Evolutionary conservation across 2,888 invertebrate species (phyloP).

Genomic region (Lordiphosa fenestrarum): DNA sequence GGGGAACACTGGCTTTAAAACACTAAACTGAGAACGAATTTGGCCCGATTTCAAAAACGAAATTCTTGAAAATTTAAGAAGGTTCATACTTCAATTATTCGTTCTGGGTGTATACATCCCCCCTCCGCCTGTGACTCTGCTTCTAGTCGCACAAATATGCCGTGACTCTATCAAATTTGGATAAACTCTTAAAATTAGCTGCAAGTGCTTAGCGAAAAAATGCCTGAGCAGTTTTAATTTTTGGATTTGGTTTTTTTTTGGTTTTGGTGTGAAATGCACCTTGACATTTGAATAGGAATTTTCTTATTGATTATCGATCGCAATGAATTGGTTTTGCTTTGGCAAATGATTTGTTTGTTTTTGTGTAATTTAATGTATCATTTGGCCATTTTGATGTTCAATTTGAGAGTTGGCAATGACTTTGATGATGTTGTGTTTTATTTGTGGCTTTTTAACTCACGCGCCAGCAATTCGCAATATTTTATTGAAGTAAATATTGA

Average conservation of each 20-base stretch:
- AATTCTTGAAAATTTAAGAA: no score
- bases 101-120: no score
- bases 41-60: no score
- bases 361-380: constrained; percentile 40
- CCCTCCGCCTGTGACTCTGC: background rate
- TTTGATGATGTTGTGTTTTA: constrained; percentile 19
- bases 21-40: no score
- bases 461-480: constrained; percentile 9
- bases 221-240: constrained; percentile 7
- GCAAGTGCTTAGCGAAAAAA: constrained; percentile 40
- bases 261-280: constrained; percentile 65
- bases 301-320: constrained; percentile 56
- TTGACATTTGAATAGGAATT: constrained; percentile 58
- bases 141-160: constrained; percentile 12
- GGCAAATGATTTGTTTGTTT: constrained; percentile 34
- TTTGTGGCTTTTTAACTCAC: constrained; percentile 8
- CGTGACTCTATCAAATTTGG: constrained; percentile 45
- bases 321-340: constrained; percentile 47
- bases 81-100: no score
- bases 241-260: no score
- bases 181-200: constrained; percentile 54
- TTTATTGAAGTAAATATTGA: constrained; percentile 2
- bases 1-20: no score
- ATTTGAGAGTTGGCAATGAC: constrained; percentile 17
- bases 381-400: constrained; percentile 36